Percentiles rank a stretch among this genome's conserved stretches.
These are phyloP conservation scores for Actenoides lindsayi DNA, from an alignment of 2,113 vertebrate species.

Conservation along the genomic window DNA sequence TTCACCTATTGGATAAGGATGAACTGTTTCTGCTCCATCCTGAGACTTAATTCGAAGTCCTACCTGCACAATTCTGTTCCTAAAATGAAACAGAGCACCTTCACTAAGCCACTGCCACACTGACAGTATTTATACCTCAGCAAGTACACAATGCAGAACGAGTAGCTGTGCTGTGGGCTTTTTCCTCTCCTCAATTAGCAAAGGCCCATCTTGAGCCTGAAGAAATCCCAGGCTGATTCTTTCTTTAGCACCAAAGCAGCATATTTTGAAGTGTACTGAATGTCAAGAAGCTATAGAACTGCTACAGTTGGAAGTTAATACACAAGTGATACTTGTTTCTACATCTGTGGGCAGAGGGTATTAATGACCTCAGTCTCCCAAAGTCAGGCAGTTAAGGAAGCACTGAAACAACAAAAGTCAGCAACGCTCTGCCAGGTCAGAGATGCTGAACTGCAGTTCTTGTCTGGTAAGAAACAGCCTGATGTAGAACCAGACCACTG, in stretches of 20 bases:
- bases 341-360: accelerated
- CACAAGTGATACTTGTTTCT: not conserved
- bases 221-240: not conserved
- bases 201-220: not conserved
- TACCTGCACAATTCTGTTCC: not conserved
- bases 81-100: not conserved
- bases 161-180: not conserved
- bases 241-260: not conserved
- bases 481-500: not conserved
- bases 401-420: not conserved
- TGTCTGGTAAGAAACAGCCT: not conserved
- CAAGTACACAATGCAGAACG: not conserved
- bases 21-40: not conserved
- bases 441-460: not conserved
- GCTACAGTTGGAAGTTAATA: not conserved
- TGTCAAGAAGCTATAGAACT: not conserved
- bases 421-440: not conserved
- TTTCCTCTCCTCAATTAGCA: not conserved
- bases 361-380: not conserved
- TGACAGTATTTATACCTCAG: not conserved
- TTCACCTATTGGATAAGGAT: not conserved
- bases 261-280: not conserved
- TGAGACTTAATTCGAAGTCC: not conserved
- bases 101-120: not conserved
- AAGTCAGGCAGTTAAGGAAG: not conserved